Percentiles rank a stretch among this genome's conserved stretches.
These are phyloP conservation scores for Spodoptera littoralis DNA, from an alignment of 2,888 invertebrate species.

Conservation along the genomic window DNA sequence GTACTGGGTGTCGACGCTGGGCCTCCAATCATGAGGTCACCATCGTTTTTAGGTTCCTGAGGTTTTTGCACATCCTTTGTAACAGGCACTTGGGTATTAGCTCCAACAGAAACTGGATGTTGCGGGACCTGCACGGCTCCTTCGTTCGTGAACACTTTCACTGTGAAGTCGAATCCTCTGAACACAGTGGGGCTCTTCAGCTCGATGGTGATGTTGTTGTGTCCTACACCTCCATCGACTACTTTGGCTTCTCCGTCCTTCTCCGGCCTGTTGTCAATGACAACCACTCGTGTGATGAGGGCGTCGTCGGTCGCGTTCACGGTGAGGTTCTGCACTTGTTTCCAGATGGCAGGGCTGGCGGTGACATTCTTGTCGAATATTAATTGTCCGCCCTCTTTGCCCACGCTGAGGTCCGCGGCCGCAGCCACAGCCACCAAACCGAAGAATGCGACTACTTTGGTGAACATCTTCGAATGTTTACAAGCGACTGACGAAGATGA, in stretches of 20 bases:
- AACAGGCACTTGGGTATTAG: constrained; percentile 16
- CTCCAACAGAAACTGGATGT: constrained; percentile 17
- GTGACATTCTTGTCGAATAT: constrained; percentile 73
- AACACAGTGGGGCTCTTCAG: constrained; percentile 80
- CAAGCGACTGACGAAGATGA: constrained; percentile 62
- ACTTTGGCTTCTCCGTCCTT: constrained; percentile 80
- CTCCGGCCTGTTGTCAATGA: constrained; percentile 75
- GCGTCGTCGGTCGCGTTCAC: constrained; percentile 70
- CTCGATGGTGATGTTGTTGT: constrained; percentile 77
- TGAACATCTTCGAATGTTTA: constrained; percentile 66
- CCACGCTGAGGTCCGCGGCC: constrained; percentile 71
- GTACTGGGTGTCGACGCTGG: constrained; percentile 18
- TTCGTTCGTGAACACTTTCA: constrained; percentile 69
- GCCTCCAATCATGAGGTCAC: constrained; percentile 19
- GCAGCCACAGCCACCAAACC: constrained; percentile 62
- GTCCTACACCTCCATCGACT: constrained; percentile 77
- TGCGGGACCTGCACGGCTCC: constrained; percentile 4
- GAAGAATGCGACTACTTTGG: constrained; percentile 58
- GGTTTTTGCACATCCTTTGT: constrained; percentile 27
- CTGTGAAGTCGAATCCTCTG: constrained; percentile 77
- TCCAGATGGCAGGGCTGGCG: constrained; percentile 79
- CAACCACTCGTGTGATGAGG: constrained; percentile 71
- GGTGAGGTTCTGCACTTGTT: constrained; percentile 70
- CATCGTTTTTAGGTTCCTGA: constrained; percentile 16
- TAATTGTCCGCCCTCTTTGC: constrained; percentile 66